These are phyloP conservation scores for Hepsetus odoe DNA, from an alignment of 2,113 vertebrate species.

Conservation along the genomic window DNA sequence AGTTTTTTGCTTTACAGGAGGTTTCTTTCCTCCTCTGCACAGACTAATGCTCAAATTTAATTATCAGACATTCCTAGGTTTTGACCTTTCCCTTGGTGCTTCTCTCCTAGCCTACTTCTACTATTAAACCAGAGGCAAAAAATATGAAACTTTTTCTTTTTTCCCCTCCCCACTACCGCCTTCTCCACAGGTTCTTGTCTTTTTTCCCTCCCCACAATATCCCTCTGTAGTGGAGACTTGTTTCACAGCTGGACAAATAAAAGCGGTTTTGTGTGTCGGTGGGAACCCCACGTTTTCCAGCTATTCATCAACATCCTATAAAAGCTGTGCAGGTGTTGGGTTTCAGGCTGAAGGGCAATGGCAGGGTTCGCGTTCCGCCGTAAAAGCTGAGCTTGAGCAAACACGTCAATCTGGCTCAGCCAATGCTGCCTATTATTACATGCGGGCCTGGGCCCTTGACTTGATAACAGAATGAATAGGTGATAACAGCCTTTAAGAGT, in stretches of 20 bases:
- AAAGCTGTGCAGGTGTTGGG: constrained; percentile 59
- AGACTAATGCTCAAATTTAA: constrained; percentile 8
- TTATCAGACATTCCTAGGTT: constrained; percentile 19
- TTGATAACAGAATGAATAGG: constrained; percentile 51
- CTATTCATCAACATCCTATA: constrained; percentile 64
- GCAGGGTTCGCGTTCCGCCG: constrained; percentile 30
- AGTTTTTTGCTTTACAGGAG: neutral
- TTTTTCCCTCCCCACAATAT: constrained; percentile 44
- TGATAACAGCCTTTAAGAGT: constrained; percentile 55
- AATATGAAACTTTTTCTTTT: constrained; percentile 44
- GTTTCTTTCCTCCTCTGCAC: constrained; percentile 1
- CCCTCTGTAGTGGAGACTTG: constrained; percentile 37
- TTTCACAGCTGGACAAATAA: constrained; percentile 65
- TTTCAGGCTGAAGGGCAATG: constrained; percentile 55
- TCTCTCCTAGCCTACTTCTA: constrained; percentile 31
- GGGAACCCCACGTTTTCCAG: constrained; percentile 57
- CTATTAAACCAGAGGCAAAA: constrained; percentile 50
- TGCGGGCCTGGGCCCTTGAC: neutral
- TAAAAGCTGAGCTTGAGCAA: constrained; percentile 47
- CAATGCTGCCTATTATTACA: constrained; percentile 39
- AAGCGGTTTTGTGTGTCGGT: constrained; percentile 58
- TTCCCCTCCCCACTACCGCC: neutral
- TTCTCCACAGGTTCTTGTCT: constrained; percentile 34
- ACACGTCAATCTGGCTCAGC: constrained; percentile 48
- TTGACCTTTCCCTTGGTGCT: constrained; percentile 26